Evolutionary conservation across 2,888 invertebrate genomes (phyloP).

Genomic region (Mimachlamys varia): DNA sequence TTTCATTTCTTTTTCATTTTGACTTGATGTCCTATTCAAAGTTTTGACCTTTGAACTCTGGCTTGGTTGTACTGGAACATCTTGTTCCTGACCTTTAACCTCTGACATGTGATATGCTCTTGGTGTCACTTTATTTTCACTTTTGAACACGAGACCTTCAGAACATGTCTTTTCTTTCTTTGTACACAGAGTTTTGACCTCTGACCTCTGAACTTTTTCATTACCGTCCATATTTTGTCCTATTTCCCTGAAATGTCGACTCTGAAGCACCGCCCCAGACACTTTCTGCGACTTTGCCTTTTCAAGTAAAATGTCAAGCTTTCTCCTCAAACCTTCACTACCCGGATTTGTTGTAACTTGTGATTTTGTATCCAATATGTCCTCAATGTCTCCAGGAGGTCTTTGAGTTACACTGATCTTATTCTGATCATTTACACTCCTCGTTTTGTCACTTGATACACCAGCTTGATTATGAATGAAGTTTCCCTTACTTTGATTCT

Average conservation of each 20-base stretch:
- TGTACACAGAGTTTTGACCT: background rate
- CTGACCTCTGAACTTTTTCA: background rate
- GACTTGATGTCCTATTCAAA: background rate
- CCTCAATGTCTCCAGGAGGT: background rate
- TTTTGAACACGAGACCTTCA: background rate
- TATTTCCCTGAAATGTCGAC: background rate
- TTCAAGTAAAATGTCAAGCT: background rate
- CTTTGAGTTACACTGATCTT: background rate
- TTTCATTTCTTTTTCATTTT: background rate
- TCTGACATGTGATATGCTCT: background rate
- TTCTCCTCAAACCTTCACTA: background rate
- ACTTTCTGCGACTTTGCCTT: background rate
- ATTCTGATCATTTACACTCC: background rate
- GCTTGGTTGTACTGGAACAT: background rate
- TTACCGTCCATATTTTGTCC: background rate
- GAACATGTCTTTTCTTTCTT: background rate
- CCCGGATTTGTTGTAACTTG: background rate
- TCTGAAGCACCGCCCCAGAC: slow-evolving; percentile 4
- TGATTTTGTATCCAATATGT: background rate
- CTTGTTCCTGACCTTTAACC: background rate
- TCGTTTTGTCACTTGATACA: background rate
- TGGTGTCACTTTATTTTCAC: background rate
- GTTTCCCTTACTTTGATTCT: background rate
- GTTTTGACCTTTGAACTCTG: background rate
- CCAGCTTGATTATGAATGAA: background rate